A percentile compares a stretch with the other conserved stretches of the same genome.
phyloP scores from a whole-genome alignment of 2,888 invertebrate genomes.

The Baronia brevicornis region DNA sequence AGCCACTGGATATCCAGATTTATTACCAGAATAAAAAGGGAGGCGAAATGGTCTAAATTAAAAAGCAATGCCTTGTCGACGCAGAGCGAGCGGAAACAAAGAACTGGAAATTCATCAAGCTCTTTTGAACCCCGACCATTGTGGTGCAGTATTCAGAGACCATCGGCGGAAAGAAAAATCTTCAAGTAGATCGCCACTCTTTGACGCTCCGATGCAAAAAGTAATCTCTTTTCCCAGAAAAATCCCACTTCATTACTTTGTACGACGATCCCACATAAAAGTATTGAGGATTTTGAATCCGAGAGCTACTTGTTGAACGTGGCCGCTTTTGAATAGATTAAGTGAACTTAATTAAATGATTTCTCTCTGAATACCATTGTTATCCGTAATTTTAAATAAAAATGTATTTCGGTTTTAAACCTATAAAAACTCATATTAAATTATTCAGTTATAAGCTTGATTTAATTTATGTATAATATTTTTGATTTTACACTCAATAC shows the following conservation, averaged over 20 bases:
- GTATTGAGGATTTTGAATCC: constrained; percentile 48
- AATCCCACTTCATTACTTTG: constrained; percentile 61
- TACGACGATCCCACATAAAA: constrained; percentile 40
- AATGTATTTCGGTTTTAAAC: background rate
- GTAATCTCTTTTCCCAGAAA: constrained; percentile 47
- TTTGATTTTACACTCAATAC: too few species aligned
- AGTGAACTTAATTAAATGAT: constrained; percentile 49
- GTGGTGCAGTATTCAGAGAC: constrained; percentile 59
- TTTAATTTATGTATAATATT: background rate
- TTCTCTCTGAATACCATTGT: constrained; percentile 30
- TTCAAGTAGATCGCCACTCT: constrained; percentile 64
- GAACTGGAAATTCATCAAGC: constrained; percentile 69
- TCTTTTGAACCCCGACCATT: constrained; percentile 68
- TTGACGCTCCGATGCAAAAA: constrained; percentile 63
- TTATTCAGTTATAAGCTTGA: background rate
- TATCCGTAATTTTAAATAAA: constrained; percentile 12
- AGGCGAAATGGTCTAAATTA: constrained; percentile 69
- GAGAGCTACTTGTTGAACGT: constrained; percentile 59
- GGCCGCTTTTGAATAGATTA: constrained; percentile 52
- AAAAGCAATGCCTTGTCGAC: constrained; percentile 70
- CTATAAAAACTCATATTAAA: background rate
- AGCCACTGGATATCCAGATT: constrained; percentile 51
- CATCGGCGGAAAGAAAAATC: constrained; percentile 64
- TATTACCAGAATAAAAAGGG: constrained; percentile 60
- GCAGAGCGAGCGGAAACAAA: constrained; percentile 69